Evolutionary conservation across 1,140 invertebrate genomes (phyloP), one percentile per base, ranked within the genome.

Genomic region (Brachionus manjavacas): DNA sequence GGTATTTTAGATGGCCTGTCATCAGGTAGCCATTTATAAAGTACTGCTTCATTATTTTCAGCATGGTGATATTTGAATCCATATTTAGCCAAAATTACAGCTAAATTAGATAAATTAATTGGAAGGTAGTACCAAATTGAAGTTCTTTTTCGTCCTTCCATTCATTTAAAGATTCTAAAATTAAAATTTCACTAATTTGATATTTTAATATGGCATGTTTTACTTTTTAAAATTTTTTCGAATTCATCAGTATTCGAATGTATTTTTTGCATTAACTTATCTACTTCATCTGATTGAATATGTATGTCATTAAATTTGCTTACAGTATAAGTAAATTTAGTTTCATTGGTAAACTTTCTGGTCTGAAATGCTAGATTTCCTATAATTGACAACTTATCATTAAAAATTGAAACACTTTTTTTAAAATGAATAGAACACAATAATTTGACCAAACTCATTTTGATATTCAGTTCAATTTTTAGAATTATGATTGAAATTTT

Each of bases 31-130:
- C 95, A 96, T 87, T 92, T 92, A 87, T 93, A 94, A 89, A 96
- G 91, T 88, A 93, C 93, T 3, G 95, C 92, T 88, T 92, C 93
- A 25, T 93, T 91, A n/a, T 92, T 90, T 86, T 93, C 92, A 0
- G 94, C 93, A 90, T 96, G 94, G 89, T 97, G 95, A 87, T 93
- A 96, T 80, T 92, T 92, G 87, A 96, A 97, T 23, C 93, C 94
- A 87, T 93, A 91, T 91, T 93, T 84, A 4, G 85, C 87, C 20
- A 76, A 52, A 14, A 76, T 49, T 3, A 76, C 72, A 25, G 20
- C 41, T 76, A 76, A 76, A 76, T 76, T 46, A 12, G 72, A 49
- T 23, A 76, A n/a, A 20, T 76, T 28, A 4, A 76, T 49, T 28
- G 72, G 72, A 20, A 76, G 12, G 41, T 76, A 76, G 52, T 76